Base-by-base conservation (phyloP, 2,113 vertebrate genomes). In the Ammodytes dubius region DNA sequence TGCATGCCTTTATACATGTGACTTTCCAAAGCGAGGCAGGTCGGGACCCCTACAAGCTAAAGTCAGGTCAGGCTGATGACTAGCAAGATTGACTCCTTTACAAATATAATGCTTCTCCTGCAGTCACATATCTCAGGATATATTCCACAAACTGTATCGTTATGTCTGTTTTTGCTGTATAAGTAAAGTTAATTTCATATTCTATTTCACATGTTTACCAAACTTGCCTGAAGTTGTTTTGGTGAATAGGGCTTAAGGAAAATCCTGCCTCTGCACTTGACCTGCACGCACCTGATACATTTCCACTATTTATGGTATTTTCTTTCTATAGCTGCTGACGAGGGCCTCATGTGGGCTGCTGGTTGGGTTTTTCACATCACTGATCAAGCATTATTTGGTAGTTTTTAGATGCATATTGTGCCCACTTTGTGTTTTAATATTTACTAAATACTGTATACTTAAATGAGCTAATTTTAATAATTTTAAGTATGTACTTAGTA, bases 11-110 rank as follows among this genome's bases (percentile, higher is more conserved):
- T 5, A 35, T 17, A 47, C 69, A 64, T 80, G 78, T 83, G 81
- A 88, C 60, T 89, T 90, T 86, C 84, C 76, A 82, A 7, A 12
- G 56, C n/a, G 61, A 71, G 70, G n/a, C 27, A 45, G 17, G 52
- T 43, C 82, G 72, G 2, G 9, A 37, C 9, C 47, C 37, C 43
- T 7, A 1, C 13, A 42, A 4, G n/a, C 57, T 60, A 39, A 70
- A 7, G 3, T 82, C 47, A 74, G 4, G 66, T 53, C 79, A 77
- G 14, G 42, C 4, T 7, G 72, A 47, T 77, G 69, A 82, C 74
- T 8, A 0, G 74, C 73, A 83, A 57, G 81, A 71, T 6, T 5
- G 9, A 66, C 9, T 42, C 39, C 3, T 37, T 12, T 42, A 68
- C 42, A 73, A 47, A 50, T 66, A n/a, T 39, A 45, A 53, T 10